phyloP scores from a whole-genome alignment of 1,140 invertebrate genomes.

The Drosophila takahashii region DNA sequence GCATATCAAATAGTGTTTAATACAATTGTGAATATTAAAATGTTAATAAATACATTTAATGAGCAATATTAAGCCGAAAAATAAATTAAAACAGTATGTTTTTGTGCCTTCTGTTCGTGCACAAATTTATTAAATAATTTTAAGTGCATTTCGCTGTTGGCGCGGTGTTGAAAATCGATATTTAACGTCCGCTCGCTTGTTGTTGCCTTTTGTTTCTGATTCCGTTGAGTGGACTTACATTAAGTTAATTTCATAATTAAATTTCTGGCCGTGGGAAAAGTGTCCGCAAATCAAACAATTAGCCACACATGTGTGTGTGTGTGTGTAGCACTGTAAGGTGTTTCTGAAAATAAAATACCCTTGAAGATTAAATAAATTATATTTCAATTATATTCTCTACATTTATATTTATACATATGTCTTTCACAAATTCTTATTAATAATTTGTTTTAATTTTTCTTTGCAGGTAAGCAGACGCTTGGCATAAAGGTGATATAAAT shows the following conservation, averaged over 20 bases:
- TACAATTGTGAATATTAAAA: too few relatives aligned
- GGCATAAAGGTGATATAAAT: too few relatives aligned
- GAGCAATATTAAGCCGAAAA: background rate
- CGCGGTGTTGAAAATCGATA: constrained; percentile 46
- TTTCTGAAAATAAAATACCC: background rate
- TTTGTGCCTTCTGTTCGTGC: background rate
- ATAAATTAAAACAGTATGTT: background rate
- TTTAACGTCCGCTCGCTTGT: constrained; percentile 64
- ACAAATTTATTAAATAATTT: background rate
- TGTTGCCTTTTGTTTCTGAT: constrained; percentile 29
- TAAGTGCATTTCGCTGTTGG: background rate
- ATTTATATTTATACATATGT: background rate
- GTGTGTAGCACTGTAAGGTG: background rate
- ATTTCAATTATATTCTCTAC: background rate
- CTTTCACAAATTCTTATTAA: background rate
- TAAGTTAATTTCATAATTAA: constrained; percentile 73
- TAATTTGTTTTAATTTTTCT: background rate
- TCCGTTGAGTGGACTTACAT: constrained; percentile 55
- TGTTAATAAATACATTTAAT: background rate
- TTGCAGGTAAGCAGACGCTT: background rate
- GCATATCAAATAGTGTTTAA: too few relatives aligned
- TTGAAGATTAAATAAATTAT: background rate
- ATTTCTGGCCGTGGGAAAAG: constrained; percentile 31
- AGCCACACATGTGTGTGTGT: background rate
- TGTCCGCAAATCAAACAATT: constrained; percentile 36